Evolutionary conservation across 64 coral and sea anemone genomes (phyloP), one percentile per base, ranked within the genome.

Genomic region (Anthopleura sola): DNA sequence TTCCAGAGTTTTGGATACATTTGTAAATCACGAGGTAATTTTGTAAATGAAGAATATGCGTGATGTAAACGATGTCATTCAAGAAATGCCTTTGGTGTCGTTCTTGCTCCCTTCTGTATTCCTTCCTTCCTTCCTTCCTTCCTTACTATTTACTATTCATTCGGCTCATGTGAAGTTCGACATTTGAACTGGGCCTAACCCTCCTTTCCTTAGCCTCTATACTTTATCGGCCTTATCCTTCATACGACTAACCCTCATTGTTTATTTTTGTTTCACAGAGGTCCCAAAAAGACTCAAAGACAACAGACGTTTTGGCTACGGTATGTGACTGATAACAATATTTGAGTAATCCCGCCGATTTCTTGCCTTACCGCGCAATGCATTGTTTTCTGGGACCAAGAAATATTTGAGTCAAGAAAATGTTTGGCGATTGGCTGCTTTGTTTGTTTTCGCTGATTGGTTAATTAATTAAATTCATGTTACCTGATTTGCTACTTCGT

Each of bases 1-100:
- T 96, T 80, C 21, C 28, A 92, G 0, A 46, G 74, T 23, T 76
- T 86, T 77, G 94, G 94, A 8, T 96, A 89, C 18, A 96, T 96
- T 50, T 96, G 94, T 36, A 96, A 96, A 83, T 62, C 87, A 1
- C 68, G 55, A 64, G 90, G 94, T 95, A 88, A 64, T 87, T 53
- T 29, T 21, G 29, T 2, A 1, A 36, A 33, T n/a, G 14, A 20
- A 56, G 4, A 56, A 56, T n/a, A 21, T 56, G 20, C 20, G 55
- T 21, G 0, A n/a, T n/a, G n/a, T n/a, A n/a, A n/a, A n/a, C n/a
- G n/a, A n/a, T n/a, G n/a, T n/a, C n/a, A n/a, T n/a, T n/a, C n/a
- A n/a, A 20, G 55, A 56, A 20, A 56, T 56, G 40, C 9, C 40
- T 56, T 56, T 56, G 55, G 0, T 20, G 55, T 56, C 58, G 20